A percentile compares a stretch with the other conserved stretches of the same genome.
Evolutionary conservation across 2,797 vertebrate species (phyloP).

Genomic region (Urocyon cinereoargenteus): DNA sequence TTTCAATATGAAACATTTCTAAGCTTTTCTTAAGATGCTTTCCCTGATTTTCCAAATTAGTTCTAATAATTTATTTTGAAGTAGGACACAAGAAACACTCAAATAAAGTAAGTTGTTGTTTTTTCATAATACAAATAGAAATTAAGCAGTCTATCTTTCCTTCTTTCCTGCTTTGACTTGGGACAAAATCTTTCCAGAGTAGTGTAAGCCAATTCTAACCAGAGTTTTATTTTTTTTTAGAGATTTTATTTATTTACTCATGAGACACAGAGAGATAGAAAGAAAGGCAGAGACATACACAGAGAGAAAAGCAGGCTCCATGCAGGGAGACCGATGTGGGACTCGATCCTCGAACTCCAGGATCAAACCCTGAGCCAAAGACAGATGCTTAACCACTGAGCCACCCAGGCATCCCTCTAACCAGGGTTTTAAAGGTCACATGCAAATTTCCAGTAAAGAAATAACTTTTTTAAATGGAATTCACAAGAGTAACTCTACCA

Average conservation of each 20-base stretch:
- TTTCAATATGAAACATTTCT: neutral
- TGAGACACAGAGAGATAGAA: too few relatives aligned
- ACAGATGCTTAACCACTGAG: too few relatives aligned
- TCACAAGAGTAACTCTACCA: neutral
- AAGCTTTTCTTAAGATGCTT: neutral
- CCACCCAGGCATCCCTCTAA: neutral
- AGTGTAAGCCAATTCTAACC: neutral
- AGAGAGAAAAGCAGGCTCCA: too few relatives aligned
- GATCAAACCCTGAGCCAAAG: too few relatives aligned
- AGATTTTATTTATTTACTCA: too few relatives aligned
- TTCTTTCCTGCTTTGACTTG: neutral
- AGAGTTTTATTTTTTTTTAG: neutral
- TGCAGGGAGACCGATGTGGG: too few relatives aligned
- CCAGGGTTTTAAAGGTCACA: neutral
- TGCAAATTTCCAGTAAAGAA: neutral
- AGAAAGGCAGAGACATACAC: too few relatives aligned
- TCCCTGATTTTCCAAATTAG: neutral
- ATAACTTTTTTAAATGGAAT: constrained; percentile 32
- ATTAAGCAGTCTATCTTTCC: neutral
- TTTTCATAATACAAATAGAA: neutral
- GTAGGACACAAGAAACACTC: neutral
- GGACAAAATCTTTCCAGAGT: neutral
- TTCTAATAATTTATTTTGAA: neutral
- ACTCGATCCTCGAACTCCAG: too few relatives aligned
- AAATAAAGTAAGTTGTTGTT: neutral